Evolutionary conservation across 1,140 invertebrate species (phyloP).

Genomic region (Drosophila athabasca): DNA sequence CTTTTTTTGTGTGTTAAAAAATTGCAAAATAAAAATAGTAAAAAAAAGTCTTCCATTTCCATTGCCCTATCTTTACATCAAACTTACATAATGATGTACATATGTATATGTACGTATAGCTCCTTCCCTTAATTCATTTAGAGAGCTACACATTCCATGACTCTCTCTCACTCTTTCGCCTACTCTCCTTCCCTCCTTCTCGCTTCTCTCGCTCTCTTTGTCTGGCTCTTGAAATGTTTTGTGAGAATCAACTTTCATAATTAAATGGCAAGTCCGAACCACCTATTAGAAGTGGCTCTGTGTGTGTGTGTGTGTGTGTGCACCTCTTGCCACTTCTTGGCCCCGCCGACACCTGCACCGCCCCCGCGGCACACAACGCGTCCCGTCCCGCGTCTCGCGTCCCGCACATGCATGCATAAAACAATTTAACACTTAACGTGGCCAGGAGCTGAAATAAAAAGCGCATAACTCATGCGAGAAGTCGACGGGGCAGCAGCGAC

Average conservation of each 20-base stretch:
- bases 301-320: no score
- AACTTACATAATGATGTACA: no score
- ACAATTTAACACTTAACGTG: conserved; percentile 78
- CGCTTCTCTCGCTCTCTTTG: background rate
- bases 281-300: conserved; percentile 16
- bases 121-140: background rate
- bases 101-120: no score
- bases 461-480: conserved; percentile 55
- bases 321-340: background rate
- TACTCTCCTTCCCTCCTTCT: background rate
- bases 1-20: no score
- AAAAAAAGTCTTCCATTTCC: no score
- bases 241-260: conserved; percentile 55
- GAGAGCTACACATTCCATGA: conserved; percentile 7
- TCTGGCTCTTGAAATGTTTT: conserved; percentile 4
- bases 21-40: no score
- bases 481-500: conserved; percentile 29
- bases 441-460: conserved; percentile 58
- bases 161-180: no score
- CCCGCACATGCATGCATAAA: conserved; percentile 61
- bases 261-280: conserved; percentile 54
- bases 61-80: no score
- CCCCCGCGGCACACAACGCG: background rate
- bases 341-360: background rate
- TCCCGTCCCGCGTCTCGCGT: no score